phyloP scores from a whole-genome alignment of 2,888 invertebrate species.

The Tenthredo mesomela region DNA sequence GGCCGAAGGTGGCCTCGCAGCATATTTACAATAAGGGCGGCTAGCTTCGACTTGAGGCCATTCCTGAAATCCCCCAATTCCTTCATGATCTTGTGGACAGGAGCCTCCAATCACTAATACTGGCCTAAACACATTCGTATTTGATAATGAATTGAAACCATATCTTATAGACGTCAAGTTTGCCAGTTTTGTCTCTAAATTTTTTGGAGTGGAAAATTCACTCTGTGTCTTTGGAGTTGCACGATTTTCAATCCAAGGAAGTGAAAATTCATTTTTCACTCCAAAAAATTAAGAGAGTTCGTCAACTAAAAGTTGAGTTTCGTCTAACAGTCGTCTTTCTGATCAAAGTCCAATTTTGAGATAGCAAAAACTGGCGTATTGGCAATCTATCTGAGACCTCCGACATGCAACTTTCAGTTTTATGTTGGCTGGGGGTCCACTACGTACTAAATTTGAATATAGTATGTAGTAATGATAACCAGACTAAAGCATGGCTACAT shows the following conservation, averaged over 20 bases:
- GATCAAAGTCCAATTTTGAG: not conserved
- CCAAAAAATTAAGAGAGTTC: too few relatives aligned
- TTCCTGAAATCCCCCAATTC: conserved; percentile 98
- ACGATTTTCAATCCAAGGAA: too few relatives aligned
- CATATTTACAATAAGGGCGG: conserved; percentile 94
- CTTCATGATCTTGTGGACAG: conserved; percentile 94
- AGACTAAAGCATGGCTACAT: not conserved
- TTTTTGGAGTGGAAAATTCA: too few relatives aligned
- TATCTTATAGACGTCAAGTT: not conserved
- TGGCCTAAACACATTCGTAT: conserved; percentile 81
- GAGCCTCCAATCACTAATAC: conserved; percentile 95
- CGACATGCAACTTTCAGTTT: not conserved
- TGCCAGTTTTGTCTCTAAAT: too few relatives aligned
- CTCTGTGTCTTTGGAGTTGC: too few relatives aligned
- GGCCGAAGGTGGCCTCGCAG: conserved; percentile 91
- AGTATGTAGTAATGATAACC: not conserved
- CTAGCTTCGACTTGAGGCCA: conserved; percentile 94
- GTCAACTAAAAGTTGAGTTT: not conserved
- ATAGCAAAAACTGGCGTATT: too few relatives aligned
- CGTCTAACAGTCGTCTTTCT: not conserved
- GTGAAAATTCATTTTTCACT: too few relatives aligned
- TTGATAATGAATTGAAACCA: conserved; percentile 12
- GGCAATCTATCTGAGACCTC: not conserved
- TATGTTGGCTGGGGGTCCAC: not conserved
- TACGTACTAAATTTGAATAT: not conserved